A percentile compares a stretch with the other conserved stretches of the same genome.
Evolutionary conservation across 2,888 invertebrate species (phyloP).

Genomic region (Metopia argyrocephala): DNA sequence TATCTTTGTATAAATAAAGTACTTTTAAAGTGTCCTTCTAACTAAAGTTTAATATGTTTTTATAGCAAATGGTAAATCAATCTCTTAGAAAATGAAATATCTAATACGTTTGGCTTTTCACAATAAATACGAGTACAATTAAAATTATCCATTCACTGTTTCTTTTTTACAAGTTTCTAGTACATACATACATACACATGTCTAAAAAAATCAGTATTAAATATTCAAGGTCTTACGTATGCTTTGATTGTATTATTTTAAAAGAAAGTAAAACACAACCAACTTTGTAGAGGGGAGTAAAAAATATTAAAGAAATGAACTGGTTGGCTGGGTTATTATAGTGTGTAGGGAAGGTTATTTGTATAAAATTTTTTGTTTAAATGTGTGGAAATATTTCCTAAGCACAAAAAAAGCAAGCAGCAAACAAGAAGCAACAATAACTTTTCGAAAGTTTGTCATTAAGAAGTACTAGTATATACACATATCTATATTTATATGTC

Average conservation of each 20-base stretch:
- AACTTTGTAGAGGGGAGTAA: background rate
- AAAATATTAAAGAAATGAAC: background rate
- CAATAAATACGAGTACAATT: too few relatives aligned
- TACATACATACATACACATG: background rate
- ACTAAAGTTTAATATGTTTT: too few relatives aligned
- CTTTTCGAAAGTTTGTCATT: conserved; percentile 64
- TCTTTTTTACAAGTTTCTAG: background rate
- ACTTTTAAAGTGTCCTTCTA: too few relatives aligned
- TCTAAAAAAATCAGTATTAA: background rate
- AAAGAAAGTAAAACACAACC: background rate
- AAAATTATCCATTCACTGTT: too few relatives aligned
- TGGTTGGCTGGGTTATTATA: conserved; percentile 34
- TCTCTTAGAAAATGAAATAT: too few relatives aligned
- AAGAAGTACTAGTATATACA: conserved; percentile 17
- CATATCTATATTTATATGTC: too few relatives aligned
- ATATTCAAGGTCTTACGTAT: background rate
- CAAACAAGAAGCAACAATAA: conserved; percentile 38
- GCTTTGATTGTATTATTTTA: background rate
- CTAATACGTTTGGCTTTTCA: too few relatives aligned
- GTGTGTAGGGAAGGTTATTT: background rate
- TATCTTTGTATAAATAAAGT: too few relatives aligned
- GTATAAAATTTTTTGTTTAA: conserved; percentile 28
- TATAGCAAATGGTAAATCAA: too few relatives aligned
- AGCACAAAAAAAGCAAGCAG: conserved; percentile 24
- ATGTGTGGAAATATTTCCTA: conserved; percentile 59